phyloP scores from a whole-genome alignment of 2,797 vertebrate species.

The Oreortyx pictus region DNA sequence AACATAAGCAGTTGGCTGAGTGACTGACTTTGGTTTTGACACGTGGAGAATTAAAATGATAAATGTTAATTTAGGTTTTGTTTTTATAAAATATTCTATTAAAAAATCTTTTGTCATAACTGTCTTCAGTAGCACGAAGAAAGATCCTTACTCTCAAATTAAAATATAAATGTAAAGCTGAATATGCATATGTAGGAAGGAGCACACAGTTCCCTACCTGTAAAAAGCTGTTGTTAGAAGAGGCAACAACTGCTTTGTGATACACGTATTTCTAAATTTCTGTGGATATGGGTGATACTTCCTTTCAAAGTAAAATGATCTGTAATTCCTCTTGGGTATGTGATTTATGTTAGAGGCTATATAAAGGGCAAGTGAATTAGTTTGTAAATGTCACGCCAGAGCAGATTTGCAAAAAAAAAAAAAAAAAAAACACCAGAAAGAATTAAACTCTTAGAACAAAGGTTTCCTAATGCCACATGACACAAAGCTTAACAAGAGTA shows the following conservation, averaged over 20 bases:
- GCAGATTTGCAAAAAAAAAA: neutral
- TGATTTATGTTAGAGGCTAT: neutral
- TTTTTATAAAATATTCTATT: neutral
- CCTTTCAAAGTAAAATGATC: neutral
- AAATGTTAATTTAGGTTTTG: neutral
- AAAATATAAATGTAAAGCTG: neutral
- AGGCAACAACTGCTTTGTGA: neutral
- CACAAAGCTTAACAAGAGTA: conserved; percentile 51
- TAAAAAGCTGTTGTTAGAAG: neutral
- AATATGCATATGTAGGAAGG: neutral
- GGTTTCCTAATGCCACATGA: conserved; percentile 47
- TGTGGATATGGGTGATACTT: neutral
- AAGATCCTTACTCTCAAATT: neutral
- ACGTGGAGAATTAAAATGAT: neutral
- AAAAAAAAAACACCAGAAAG: neutral
- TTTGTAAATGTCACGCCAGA: neutral
- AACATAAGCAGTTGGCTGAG: neutral
- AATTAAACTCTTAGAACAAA: conserved; percentile 49
- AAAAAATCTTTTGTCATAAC: neutral
- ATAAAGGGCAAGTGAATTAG: conserved; percentile 17
- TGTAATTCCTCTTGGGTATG: neutral
- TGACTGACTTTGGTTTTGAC: neutral
- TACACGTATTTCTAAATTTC: neutral
- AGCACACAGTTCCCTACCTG: neutral
- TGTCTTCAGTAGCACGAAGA: neutral